phyloP scores from a whole-genome alignment of 2,113 vertebrate genomes.

The Cavia porcellus region DNA sequence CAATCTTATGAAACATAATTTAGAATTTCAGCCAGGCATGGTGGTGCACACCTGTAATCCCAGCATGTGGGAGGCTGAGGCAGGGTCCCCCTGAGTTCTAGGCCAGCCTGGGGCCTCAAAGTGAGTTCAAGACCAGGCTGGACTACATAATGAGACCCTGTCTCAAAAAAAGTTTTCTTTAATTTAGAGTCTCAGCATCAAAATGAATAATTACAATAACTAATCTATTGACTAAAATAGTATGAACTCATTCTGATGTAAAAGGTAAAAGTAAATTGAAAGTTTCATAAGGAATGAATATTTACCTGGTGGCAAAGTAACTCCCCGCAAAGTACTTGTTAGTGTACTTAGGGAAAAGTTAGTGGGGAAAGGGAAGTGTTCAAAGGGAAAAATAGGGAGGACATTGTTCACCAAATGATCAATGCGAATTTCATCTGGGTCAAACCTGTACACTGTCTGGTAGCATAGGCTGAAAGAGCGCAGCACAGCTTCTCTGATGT shows the following conservation, averaged over 20 bases:
- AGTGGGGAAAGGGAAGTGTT: no score
- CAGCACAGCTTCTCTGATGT: background rate
- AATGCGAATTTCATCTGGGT: background rate
- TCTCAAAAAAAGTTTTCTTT: background rate
- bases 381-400: background rate
- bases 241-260: background rate
- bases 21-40: background rate
- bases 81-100: background rate
- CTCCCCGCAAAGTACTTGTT: background rate
- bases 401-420: background rate
- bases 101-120: background rate
- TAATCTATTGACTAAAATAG: constrained; percentile 12
- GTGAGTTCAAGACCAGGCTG: background rate
- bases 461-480: background rate
- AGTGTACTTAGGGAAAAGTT: no score
- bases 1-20: background rate
- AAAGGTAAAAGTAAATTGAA: constrained; percentile 36
- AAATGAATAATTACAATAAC: constrained; percentile 41
- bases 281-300: constrained; percentile 6
- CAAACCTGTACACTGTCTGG: background rate
- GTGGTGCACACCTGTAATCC: background rate
- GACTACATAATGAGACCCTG: background rate
- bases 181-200: background rate
- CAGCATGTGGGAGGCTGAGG: background rate
- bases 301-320: background rate